Percentiles rank a stretch among this genome's conserved stretches.
Evolutionary conservation across 2,888 invertebrate species (phyloP).

Genomic region (Sinodicranocentrus sp.): DNA sequence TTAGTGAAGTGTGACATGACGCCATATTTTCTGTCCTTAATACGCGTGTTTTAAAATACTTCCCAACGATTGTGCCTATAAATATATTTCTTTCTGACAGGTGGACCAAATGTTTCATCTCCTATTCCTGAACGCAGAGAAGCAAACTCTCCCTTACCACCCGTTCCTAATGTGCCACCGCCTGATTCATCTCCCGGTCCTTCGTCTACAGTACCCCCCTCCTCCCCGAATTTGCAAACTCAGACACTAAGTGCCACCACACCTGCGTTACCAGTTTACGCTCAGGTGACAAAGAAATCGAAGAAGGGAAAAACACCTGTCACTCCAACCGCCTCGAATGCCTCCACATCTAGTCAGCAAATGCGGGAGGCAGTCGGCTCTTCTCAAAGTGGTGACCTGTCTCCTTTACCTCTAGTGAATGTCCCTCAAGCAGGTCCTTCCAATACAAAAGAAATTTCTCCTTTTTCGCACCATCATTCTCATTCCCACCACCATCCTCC

Average conservation of each 20-base stretch:
- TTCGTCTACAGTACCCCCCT: conserved; percentile 18
- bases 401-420: conserved; percentile 18
- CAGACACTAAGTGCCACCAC: neutral
- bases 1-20: conserved; percentile 16
- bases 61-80: neutral
- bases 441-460: neutral
- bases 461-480: conserved; percentile 1
- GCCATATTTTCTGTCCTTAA: neutral
- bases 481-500: conserved; percentile 41
- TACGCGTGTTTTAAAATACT: neutral
- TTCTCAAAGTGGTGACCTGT: conserved; percentile 18
- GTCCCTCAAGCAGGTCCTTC: conserved; percentile 5
- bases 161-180: conserved; percentile 82
- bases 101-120: conserved; percentile 87
- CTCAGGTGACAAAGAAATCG: conserved; percentile 88
- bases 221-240: conserved; percentile 34
- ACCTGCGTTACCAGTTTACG: conserved; percentile 83
- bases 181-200: conserved; percentile 77
- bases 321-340: conserved; percentile 71
- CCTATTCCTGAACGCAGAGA: conserved; percentile 94
- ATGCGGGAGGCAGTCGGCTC: conserved; percentile 33
- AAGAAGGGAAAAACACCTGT: conserved; percentile 73
- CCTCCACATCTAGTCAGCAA: conserved; percentile 73
- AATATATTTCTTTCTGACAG: conserved; percentile 13
- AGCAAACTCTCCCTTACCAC: conserved; percentile 92